Base-by-base conservation (phyloP, 2,797 vertebrate genomes). In the Falco berigora region DNA sequence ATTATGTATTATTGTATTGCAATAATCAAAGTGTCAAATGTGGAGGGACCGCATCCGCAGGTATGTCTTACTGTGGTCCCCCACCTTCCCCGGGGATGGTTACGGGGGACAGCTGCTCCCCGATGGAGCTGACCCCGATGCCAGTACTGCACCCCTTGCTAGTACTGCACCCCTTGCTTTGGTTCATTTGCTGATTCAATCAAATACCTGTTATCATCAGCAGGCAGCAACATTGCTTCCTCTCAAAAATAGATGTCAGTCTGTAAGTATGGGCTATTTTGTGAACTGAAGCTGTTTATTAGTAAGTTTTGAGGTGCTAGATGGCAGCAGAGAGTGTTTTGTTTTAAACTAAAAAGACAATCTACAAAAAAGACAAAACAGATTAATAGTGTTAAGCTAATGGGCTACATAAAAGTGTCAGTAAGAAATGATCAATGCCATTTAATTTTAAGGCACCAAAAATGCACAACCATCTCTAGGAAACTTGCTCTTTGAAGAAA, bases 281-380 rank as follows among this genome's bases (percentile, higher is more conserved):
- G 66, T 20, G 24, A 90, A 67, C 32, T 42, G 24, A 63, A 79
- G 28, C 63, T 69, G 21, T 34, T 81, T 40, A 83, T 14, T 62
- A n/a, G 3, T 46, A 85, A 94, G 52, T 63, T 94, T 59, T 66
- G 81, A 88, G 68, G 86, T 94, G 94, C 92, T 96, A 95, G 96
- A 88, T 95, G 95, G 88, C 96, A 97, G 96, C 56, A 96, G 93
- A 87, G 91, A 64, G 88, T 73, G 47, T 49, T 81, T 69, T 34
- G 74, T 27, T 12, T 67, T 8, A 64, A 78, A 72, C 49, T 73
- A 46, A 59, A 56, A 88, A 63, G 20, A 52, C 21, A 34, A 76
- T 36, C 8, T 36, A 4, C 42, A 83, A 40, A 19, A 46, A 87
- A 38, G 32, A 46, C 61, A 76, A 87, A 69, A 2, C 25, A 63